Percentiles rank a stretch among this genome's conserved stretches.
phyloP scores from a whole-genome alignment of 2,797 vertebrate species.

The Aphelocoma californica region DNA sequence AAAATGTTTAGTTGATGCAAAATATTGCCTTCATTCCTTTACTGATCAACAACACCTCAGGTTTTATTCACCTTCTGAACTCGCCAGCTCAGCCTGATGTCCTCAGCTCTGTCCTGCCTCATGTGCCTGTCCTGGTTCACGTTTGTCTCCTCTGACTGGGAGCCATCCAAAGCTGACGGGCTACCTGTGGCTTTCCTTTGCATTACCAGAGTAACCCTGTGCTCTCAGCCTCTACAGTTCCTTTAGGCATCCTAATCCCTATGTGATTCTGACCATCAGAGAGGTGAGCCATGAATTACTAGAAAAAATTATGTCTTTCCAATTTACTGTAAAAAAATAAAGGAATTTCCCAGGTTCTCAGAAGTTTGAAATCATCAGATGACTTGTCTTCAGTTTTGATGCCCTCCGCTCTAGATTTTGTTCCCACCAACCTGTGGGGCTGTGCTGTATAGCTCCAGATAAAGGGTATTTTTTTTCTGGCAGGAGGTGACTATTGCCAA shows the following conservation, averaged over 20 bases:
- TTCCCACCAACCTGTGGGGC: fast-evolving
- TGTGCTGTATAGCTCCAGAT: neutral
- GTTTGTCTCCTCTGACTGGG: neutral
- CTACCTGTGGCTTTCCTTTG: neutral
- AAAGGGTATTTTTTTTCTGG: neutral
- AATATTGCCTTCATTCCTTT: neutral
- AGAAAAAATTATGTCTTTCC: neutral
- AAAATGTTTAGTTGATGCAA: neutral
- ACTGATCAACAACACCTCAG: neutral
- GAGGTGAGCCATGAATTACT: neutral
- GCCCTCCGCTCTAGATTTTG: neutral
- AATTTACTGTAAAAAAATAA: neutral
- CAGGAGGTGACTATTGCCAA: neutral
- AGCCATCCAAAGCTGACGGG: neutral
- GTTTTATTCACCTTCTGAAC: neutral
- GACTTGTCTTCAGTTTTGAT: neutral
- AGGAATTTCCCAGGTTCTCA: neutral
- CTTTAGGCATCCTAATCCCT: neutral
- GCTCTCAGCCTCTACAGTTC: neutral
- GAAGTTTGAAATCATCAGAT: neutral
- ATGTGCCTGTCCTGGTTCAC: neutral
- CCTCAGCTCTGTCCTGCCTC: neutral
- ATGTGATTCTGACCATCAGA: neutral
- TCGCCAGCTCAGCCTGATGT: fast-evolving
- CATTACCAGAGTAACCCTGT: neutral